Evolutionary conservation across 2,888 invertebrate genomes (phyloP), one percentile per base, ranked within the genome.

Genomic region (Metellina segmentata): DNA sequence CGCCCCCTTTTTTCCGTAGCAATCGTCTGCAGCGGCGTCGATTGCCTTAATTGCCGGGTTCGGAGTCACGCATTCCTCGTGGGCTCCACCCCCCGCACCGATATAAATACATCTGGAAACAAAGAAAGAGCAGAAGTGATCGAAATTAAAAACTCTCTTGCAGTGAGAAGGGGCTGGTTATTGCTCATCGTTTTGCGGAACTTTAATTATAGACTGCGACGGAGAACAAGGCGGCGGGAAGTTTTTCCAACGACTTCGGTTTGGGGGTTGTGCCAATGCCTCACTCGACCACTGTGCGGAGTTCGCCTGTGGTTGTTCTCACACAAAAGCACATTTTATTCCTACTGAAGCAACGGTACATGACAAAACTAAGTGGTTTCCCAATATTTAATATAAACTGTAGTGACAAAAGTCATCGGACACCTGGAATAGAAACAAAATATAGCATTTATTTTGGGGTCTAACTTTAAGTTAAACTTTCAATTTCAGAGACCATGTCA

Each of bases 1-100:
- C 90, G 85, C 90, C 90, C 79, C 90, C 74, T 79, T 78, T 89
- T 90, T 81, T 5, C 49, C 74, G 74, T 85, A 90, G 34, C 34
- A 34, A 85, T 85, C 85, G 85, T 83, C 85, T 81, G 81, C 75
- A 61, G 49, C 61, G 85, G 85, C 85, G 90, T 85, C 90, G 90
- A 90, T 90, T 85, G 85, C 81, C 90, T 90, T 90, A 90, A 90
- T 90, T 90, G 90, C 90, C 19, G 85, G 90, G 79, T 90, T 69
- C 20, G 72, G 77, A 90, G 90, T 90, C 90, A 90, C 90, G 90
- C 85, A 61, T 81, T 82, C 74, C 85, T 78, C 85, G 81, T 74
- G 85, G 72, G 69, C 48, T 82, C 69, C 85, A 85, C 85, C 90
- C 90, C 74, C 52, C 34, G 48, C 75, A 20, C 77, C 51, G 49